These are phyloP conservation scores for Motacilla alba DNA, from an alignment of 2,113 vertebrate species.

Conservation along the genomic window DNA sequence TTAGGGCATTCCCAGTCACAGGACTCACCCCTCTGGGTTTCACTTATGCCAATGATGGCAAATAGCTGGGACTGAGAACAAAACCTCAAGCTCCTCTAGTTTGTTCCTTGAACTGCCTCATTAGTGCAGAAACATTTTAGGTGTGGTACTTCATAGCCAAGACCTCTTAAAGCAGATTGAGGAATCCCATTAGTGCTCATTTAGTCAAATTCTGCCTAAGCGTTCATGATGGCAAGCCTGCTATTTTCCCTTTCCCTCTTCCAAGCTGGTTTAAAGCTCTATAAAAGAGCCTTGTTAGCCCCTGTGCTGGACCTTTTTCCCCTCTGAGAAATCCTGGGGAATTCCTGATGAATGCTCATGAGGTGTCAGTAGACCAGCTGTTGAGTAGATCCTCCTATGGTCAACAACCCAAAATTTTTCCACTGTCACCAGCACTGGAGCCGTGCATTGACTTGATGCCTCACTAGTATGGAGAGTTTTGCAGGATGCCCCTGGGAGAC, in stretches of 20 bases:
- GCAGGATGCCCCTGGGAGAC: background rate
- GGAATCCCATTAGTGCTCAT: background rate
- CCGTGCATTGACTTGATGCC: background rate
- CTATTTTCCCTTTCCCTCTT: background rate
- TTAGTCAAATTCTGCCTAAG: background rate
- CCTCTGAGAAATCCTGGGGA: background rate
- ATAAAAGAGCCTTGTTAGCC: fast-evolving
- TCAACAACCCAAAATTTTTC: background rate
- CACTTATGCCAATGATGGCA: background rate
- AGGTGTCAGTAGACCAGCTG: background rate
- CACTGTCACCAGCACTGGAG: background rate
- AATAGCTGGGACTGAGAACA: background rate
- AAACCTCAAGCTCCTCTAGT: background rate
- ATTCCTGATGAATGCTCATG: background rate
- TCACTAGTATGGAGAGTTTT: background rate
- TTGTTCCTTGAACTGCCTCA: background rate
- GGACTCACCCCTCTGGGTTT: background rate
- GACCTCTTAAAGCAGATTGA: background rate
- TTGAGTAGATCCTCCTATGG: background rate
- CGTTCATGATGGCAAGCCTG: background rate
- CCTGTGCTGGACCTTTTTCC: background rate
- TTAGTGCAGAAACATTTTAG: background rate
- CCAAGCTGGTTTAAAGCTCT: background rate
- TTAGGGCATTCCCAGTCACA: background rate
- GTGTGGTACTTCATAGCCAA: background rate